Percentiles rank a stretch among this genome's conserved stretches.
Evolutionary conservation across 2,888 invertebrate species (phyloP).

Genomic region (Epirrhoe tristata): DNA sequence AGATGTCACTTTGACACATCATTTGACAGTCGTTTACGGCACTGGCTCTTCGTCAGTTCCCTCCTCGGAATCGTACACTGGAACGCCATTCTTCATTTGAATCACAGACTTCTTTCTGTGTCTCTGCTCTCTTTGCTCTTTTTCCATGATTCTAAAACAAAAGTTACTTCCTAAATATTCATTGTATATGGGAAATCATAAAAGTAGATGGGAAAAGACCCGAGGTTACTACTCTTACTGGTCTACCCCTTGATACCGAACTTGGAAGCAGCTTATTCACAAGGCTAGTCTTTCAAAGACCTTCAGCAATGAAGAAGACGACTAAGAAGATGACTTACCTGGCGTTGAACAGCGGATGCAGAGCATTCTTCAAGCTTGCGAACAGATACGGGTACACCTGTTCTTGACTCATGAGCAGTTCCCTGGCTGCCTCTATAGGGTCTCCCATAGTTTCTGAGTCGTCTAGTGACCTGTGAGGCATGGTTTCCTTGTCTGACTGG

Average conservation of each 20-base stretch:
- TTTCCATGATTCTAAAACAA: constrained; percentile 71
- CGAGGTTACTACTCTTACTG: no score
- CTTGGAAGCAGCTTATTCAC: no score
- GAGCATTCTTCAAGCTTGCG: constrained; percentile 89
- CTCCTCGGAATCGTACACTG: constrained; percentile 85
- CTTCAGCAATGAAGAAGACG: not conserved
- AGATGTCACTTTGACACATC: constrained; percentile 39
- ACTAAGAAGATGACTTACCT: constrained; percentile 58
- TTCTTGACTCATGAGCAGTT: constrained; percentile 90
- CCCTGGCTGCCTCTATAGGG: constrained; percentile 62
- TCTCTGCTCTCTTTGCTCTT: constrained; percentile 82
- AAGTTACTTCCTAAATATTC: constrained; percentile 4
- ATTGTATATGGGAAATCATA: no score
- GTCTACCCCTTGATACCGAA: no score
- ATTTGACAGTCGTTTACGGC: constrained; percentile 67
- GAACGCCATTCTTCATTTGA: constrained; percentile 83
- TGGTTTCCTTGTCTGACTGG: constrained; percentile 44
- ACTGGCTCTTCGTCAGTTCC: constrained; percentile 89
- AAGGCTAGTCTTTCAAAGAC: no score
- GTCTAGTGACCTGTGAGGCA: constrained; percentile 41
- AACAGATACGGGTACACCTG: constrained; percentile 90
- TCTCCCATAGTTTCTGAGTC: constrained; percentile 48
- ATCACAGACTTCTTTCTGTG: constrained; percentile 86
- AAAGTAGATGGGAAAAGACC: no score
- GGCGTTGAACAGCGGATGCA: constrained; percentile 90